Percentiles rank a stretch among this genome's conserved stretches.
phyloP scores from a whole-genome alignment of 1,140 invertebrate species.

The Panagrolaimus sp. region DNA sequence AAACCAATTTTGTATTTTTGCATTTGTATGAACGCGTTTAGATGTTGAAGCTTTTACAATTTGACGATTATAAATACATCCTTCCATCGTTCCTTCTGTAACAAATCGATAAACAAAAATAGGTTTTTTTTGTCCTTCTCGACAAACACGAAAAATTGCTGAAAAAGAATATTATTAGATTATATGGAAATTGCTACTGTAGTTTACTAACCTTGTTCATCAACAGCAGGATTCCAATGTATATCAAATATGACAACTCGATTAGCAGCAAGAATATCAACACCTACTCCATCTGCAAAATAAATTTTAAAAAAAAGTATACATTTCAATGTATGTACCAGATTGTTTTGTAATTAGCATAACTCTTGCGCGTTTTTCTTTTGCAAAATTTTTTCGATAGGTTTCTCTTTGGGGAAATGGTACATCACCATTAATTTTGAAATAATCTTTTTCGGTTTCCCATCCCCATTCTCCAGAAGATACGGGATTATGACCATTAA shows the following conservation, averaged over 20 bases:
- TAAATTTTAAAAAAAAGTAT: constrained; percentile 51
- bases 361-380: constrained; percentile 62
- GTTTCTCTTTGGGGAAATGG: constrained; percentile 30
- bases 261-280: constrained; percentile 90
- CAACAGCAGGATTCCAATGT: constrained; percentile 94
- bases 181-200: too few relatives aligned
- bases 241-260: constrained; percentile 96
- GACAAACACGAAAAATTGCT: constrained; percentile 87
- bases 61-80: constrained; percentile 93
- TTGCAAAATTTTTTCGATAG: constrained; percentile 50
- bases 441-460: constrained; percentile 20
- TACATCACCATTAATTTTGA: constrained; percentile 22
- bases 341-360: constrained; percentile 92
- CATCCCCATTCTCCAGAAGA: constrained; percentile 47
- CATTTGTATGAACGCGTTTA: constrained; percentile 88
- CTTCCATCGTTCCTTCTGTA: constrained; percentile 82
- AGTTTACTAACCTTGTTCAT: constrained; percentile 70
- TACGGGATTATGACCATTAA: constrained; percentile 44
- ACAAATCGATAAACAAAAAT: constrained; percentile 81
- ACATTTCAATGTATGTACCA: too few relatives aligned
- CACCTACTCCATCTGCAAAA: constrained; percentile 66
- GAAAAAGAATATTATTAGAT: too few relatives aligned
- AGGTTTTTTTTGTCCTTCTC: constrained; percentile 71
- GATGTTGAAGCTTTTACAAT: constrained; percentile 88
- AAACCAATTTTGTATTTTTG: constrained; percentile 91